phyloP scores from a whole-genome alignment of 2,797 vertebrate genomes.

The Phoeniculus purpureus region DNA sequence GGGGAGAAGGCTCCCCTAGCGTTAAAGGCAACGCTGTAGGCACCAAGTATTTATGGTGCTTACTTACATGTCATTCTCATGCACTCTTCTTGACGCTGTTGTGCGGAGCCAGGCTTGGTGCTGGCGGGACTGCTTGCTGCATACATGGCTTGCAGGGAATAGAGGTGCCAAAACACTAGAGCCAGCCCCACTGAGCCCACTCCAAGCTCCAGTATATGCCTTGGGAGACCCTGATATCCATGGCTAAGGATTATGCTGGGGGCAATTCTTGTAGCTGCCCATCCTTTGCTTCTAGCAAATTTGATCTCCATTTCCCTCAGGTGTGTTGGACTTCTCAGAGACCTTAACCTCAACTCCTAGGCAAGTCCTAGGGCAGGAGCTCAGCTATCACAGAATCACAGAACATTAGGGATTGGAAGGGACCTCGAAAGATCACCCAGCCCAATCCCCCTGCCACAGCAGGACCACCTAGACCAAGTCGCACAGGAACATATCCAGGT shows the following conservation, averaged over 20 bases:
- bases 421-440: no score
- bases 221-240: neutral
- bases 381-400: neutral
- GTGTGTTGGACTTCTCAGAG: neutral
- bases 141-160: fast-evolving
- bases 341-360: neutral
- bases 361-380: neutral
- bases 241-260: neutral
- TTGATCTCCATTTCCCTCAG: neutral
- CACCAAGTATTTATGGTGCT: neutral
- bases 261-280: neutral
- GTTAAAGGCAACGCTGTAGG: neutral
- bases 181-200: neutral
- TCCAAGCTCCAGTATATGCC: neutral
- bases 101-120: neutral
- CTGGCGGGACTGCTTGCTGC: neutral
- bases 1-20: neutral
- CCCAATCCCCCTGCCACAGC: no score
- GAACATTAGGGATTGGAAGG: no score
- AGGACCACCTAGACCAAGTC: no score
- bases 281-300: neutral
- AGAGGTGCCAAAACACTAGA: neutral
- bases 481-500: no score
- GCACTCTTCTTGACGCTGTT: neutral
- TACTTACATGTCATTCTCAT: neutral